Base-by-base conservation (phyloP, 2,888 invertebrate genomes). In the Synergus umbraculus region DNA sequence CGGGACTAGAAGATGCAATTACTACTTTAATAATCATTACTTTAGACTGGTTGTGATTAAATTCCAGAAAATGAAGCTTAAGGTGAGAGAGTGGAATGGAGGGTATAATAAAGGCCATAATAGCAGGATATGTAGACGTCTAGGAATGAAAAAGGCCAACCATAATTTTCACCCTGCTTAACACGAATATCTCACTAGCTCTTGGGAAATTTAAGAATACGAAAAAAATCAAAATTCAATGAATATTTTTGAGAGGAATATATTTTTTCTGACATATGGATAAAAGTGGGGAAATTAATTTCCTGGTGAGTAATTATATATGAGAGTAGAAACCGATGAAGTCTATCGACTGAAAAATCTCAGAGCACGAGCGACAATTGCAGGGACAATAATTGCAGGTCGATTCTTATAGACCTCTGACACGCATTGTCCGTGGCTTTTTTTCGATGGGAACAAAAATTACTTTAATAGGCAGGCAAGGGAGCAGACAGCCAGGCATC, bases 321-420 rank as follows among this genome's bases (percentile, higher is more conserved):
- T 15, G 60, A 49, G 37, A 41, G 22, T 54, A 73, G 49, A 49
- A 73, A 73, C 10, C 8, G 1, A 22, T 44, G 43, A 18, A 46
- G 15, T 69, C 46, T 73, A 73, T 73, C 73, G 73, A 73, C 49
- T 37, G 54, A 73, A 49, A 49, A 73, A 73, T 73, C 73, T 73
- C 22, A 69, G 69, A 49, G 67, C 67, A 67, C 7, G 44, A 67
- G 46, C 73, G 73, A 73, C 78, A 69, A 78, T 77, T 79, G 79
- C 80, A 78, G 80, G 83, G 78, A 83, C 84, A 84, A 83, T 85
- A 87, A 87, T 88, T 86, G 86, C 82, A 82, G 83, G 80, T 67
- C 84, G 82, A 84, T 83, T 84, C 86, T 90, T 89, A 90, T 86
- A 86, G 84, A 79, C 76, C 79, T 64, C 83, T 82, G 87, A 87